phyloP scores from a whole-genome alignment of 2,797 vertebrate genomes.

The Urocyon cinereoargenteus region DNA sequence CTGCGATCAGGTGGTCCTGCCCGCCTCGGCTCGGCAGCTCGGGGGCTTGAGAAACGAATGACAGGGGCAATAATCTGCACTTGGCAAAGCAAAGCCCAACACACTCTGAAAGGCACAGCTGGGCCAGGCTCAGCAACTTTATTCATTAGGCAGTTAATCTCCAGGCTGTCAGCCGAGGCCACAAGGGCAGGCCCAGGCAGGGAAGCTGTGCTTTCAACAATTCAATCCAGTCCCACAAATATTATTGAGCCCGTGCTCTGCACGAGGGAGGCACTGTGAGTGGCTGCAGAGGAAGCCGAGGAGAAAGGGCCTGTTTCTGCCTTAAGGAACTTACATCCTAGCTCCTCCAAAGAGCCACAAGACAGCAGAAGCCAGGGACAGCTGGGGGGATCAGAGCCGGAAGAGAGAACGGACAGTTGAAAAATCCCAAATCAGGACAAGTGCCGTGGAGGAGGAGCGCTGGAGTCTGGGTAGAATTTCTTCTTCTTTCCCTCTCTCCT shows the following conservation, averaged over 20 bases:
- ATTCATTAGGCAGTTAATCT: slow-evolving; percentile 78
- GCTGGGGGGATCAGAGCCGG: neutral
- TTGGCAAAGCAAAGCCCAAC: slow-evolving; percentile 72
- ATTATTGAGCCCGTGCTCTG: neutral
- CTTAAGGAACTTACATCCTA: neutral
- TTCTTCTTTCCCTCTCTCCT: neutral
- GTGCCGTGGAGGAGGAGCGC: neutral
- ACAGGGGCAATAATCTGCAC: slow-evolving; percentile 72
- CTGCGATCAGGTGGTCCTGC: slow-evolving; percentile 15
- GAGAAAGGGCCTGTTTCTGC: neutral
- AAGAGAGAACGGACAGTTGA: neutral
- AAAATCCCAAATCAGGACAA: neutral
- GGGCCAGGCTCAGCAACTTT: slow-evolving; percentile 70
- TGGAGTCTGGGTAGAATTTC: neutral
- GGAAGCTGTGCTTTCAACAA: slow-evolving; percentile 28
- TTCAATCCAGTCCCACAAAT: slow-evolving; percentile 58
- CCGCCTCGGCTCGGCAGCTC: slow-evolving; percentile 9
- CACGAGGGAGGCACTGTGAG: neutral
- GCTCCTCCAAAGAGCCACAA: neutral
- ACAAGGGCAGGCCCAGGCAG: slow-evolving; percentile 61
- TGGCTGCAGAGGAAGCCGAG: neutral
- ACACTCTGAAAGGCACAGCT: slow-evolving; percentile 71
- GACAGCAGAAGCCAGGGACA: neutral
- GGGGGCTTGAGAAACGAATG: slow-evolving; percentile 66
- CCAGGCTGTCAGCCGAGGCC: slow-evolving; percentile 72